These are phyloP conservation scores for Lepidocyrtinus sp. DNA, from an alignment of 2,888 invertebrate species.

Conservation along the genomic window DNA sequence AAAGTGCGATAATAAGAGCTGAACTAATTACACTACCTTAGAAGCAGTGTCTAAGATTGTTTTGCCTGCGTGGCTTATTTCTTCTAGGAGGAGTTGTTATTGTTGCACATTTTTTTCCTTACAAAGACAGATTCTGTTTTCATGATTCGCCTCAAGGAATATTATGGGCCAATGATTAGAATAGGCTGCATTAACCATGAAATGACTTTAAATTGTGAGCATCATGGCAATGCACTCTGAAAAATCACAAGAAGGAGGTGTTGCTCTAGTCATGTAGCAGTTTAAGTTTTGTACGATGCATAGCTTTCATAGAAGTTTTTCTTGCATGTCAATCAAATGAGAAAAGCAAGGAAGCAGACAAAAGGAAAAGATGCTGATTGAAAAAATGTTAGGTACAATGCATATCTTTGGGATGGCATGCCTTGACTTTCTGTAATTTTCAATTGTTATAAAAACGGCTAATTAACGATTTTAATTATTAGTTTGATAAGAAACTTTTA, in stretches of 20 bases:
- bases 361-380: neutral
- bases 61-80: conserved; percentile 31
- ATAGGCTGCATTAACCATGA: neutral
- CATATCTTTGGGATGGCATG: too few species aligned
- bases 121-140: neutral
- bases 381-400: too few species aligned
- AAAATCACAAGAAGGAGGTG: conserved; percentile 10
- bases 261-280: too few species aligned
- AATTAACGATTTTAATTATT: neutral
- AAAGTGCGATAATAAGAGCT: conserved; percentile 51
- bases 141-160: conserved; percentile 44
- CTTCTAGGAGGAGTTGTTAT: conserved; percentile 32
- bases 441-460: neutral
- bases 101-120: neutral
- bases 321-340: conserved; percentile 18
- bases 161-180: conserved; percentile 51
- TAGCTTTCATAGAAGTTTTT: neutral
- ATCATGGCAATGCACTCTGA: neutral
- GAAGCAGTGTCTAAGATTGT: conserved; percentile 20
- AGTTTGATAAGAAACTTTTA: neutral
- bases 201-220: conserved; percentile 8
- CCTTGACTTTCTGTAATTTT: too few species aligned
- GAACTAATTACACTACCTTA: conserved; percentile 56
- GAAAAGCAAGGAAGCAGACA: neutral
- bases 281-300: neutral